phyloP scores from a whole-genome alignment of 2,113 vertebrate genomes.

The Verasper variegatus region DNA sequence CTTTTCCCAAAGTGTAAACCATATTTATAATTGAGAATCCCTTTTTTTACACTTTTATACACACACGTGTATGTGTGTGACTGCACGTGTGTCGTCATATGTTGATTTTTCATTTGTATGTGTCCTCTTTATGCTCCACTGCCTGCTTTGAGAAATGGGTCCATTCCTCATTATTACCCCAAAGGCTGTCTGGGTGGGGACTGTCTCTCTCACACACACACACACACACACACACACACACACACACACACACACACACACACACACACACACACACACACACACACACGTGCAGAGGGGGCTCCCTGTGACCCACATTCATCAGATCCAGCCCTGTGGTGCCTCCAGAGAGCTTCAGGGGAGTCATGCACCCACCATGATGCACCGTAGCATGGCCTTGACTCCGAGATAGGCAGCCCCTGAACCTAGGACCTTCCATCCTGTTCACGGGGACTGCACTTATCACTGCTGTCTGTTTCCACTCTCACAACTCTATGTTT shows the following conservation, averaged over 20 bases:
- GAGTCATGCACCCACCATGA: slow-evolving; percentile 37
- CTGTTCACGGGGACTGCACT: neutral
- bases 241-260: slow-evolving; percentile 9
- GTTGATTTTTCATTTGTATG: slow-evolving; percentile 37
- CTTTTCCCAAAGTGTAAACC: slow-evolving; percentile 20
- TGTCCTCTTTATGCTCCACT: slow-evolving; percentile 57
- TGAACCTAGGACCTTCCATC: slow-evolving; percentile 25
- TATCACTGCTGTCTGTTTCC: slow-evolving; percentile 17
- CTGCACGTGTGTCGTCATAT: neutral
- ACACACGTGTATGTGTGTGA: slow-evolving; percentile 21
- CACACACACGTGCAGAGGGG: slow-evolving; percentile 14
- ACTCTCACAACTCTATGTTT: slow-evolving; percentile 2
- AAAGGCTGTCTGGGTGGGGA: slow-evolving; percentile 70
- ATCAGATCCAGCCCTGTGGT: slow-evolving; percentile 50
- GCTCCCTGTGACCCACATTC: slow-evolving; percentile 74
- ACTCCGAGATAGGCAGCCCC: slow-evolving; percentile 27
- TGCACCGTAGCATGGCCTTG: slow-evolving; percentile 9
- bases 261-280: slow-evolving; percentile 16
- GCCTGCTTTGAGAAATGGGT: slow-evolving; percentile 61
- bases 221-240: slow-evolving; percentile 25
- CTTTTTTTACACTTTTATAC: neutral
- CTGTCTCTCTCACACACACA: slow-evolving; percentile 32
- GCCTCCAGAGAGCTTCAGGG: slow-evolving; percentile 55
- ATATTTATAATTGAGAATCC: slow-evolving; percentile 25
- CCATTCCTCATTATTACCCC: slow-evolving; percentile 62